phyloP scores from a whole-genome alignment of 2,113 vertebrate species.

The Numida meleagris region DNA sequence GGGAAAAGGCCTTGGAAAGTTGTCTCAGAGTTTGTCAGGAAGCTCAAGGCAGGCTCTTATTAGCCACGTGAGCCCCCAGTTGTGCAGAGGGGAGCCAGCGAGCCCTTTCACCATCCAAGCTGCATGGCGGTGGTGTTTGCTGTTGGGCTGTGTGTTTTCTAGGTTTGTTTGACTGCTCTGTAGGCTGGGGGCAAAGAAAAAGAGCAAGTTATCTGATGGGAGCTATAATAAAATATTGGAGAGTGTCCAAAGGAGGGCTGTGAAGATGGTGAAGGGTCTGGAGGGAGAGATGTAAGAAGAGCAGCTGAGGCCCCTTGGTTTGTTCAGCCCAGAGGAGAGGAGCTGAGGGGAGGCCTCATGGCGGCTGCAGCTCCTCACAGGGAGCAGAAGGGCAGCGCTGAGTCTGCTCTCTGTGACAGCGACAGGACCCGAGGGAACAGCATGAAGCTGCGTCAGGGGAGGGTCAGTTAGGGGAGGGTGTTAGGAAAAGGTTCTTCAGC shows the following conservation, averaged over 20 bases:
- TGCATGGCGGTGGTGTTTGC: accelerated
- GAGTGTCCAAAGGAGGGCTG: neutral
- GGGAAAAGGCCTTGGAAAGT: neutral
- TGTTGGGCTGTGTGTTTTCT: neutral
- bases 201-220: neutral
- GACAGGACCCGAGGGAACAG: neutral
- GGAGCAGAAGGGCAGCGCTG: too few relatives aligned
- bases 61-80: neutral
- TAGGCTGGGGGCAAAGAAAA: neutral
- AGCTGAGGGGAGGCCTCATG: neutral
- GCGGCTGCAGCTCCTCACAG: too few relatives aligned
- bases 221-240: neutral
- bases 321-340: neutral
- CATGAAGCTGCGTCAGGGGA: neutral
- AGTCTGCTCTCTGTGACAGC: neutral
- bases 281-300: neutral
- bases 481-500: neutral
- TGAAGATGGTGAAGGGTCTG: neutral
- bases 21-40: neutral
- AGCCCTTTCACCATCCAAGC: neutral
- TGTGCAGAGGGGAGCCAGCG: accelerated
- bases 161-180: accelerated
- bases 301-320: neutral
- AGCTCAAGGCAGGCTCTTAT: accelerated
- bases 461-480: neutral